phyloP scores from a whole-genome alignment of 92 coral and sea anemone genomes.

The Parazoanthus darwini region DNA sequence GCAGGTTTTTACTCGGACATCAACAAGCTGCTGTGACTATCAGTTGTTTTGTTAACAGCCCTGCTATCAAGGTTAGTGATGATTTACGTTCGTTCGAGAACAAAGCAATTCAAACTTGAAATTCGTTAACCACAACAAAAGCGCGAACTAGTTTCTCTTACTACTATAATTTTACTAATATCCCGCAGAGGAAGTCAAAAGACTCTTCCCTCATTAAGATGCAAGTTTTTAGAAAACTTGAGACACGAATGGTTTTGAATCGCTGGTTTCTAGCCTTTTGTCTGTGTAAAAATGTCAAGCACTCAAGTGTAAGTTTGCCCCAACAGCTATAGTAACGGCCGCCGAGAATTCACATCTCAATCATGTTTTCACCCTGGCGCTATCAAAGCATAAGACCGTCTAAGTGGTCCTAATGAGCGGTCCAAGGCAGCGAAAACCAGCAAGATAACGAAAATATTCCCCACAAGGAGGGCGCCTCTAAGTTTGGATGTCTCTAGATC shows the following conservation, averaged over 20 bases:
- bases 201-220: not conserved
- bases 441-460: not conserved
- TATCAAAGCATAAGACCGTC: not conserved
- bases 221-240: constrained; percentile 6
- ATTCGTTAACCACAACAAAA: constrained; percentile 21
- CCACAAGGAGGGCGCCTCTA: not conserved
- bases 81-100: not conserved
- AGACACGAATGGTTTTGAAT: not conserved
- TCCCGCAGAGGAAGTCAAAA: not conserved
- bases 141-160: not conserved
- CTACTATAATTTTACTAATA: not conserved
- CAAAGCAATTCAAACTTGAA: not conserved
- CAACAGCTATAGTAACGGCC: not conserved
- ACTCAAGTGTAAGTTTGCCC: not conserved
- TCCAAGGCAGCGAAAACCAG: not conserved
- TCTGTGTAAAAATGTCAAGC: constrained; percentile 2
- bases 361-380: not conserved
- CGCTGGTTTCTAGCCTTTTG: not conserved
- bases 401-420: constrained; percentile 19
- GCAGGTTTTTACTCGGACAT: not conserved
- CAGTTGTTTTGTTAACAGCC: not conserved
- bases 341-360: not conserved
- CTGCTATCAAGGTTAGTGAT: not conserved
- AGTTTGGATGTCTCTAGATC: constrained; percentile 1
- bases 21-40: not conserved